Evolutionary conservation across 1,140 invertebrate genomes (phyloP).

Genomic region (Caenorhabditis inopinata): DNA sequence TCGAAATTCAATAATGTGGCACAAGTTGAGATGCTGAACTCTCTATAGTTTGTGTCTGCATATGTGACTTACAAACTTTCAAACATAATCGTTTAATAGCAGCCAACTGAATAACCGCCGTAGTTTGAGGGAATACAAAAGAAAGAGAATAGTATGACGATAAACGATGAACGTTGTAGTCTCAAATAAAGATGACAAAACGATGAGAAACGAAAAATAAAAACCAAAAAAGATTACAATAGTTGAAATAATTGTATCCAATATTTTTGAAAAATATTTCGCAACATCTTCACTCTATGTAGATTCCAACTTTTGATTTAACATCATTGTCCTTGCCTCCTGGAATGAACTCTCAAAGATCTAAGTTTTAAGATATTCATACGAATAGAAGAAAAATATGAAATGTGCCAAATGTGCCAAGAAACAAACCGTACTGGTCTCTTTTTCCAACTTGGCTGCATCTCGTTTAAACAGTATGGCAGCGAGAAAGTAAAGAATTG

Average conservation of each 20-base stretch:
- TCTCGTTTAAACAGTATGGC: not conserved
- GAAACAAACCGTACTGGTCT: slow-evolving; percentile 7
- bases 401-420: too few relatives aligned
- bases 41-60: slow-evolving; percentile 17
- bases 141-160: not conserved
- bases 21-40: too few relatives aligned
- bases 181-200: not conserved
- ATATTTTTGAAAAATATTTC: too few relatives aligned
- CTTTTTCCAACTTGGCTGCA: not conserved
- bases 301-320: not conserved
- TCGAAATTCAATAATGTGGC: too few relatives aligned
- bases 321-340: not conserved
- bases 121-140: not conserved
- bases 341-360: too few relatives aligned
- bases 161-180: not conserved
- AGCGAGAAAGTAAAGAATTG: not conserved
- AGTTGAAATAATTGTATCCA: too few relatives aligned
- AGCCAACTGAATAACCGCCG: not conserved
- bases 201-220: not conserved
- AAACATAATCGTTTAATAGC: slow-evolving; percentile 22
- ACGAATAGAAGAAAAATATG: not conserved
- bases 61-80: not conserved
- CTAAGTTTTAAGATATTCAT: too few relatives aligned
- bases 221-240: not conserved
- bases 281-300: not conserved